phyloP scores from a whole-genome alignment of 2,113 vertebrate species.

The Oreochromis niloticus region DNA sequence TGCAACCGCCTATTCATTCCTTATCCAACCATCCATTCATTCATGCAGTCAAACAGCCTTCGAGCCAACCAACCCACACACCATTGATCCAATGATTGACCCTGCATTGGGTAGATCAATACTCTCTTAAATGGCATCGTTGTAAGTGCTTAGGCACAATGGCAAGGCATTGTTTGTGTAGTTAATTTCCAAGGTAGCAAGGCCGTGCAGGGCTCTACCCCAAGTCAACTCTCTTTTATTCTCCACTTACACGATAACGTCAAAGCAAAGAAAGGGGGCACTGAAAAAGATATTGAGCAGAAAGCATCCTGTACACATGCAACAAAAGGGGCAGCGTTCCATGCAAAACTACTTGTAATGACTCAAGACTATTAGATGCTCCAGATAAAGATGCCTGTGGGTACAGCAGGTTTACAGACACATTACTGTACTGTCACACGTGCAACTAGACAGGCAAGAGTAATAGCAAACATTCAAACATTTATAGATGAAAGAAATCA shows the following conservation, averaged over 20 bases:
- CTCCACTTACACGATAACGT: constrained; percentile 14
- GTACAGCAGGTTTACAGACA: not conserved
- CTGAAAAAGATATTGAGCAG: constrained; percentile 5
- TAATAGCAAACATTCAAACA: not conserved
- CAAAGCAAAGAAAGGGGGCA: not conserved
- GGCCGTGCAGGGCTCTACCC: constrained; percentile 17
- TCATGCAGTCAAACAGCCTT: constrained; percentile 44
- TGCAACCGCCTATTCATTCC: constrained; percentile 24
- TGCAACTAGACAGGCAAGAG: not conserved
- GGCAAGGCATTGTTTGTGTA: constrained; percentile 54
- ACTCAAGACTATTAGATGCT: not conserved
- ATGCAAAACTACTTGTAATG: constrained; percentile 6
- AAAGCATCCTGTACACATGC: not conserved
- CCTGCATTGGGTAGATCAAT: constrained; percentile 68
- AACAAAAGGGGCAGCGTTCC: constrained; percentile 8
- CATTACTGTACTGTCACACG: not conserved
- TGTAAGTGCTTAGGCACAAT: constrained; percentile 65
- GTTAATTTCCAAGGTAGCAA: constrained; percentile 64
- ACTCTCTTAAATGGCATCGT: constrained; percentile 70
- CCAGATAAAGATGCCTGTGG: not conserved
- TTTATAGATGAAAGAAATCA: not conserved
- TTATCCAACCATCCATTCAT: constrained; percentile 44
- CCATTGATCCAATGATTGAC: constrained; percentile 71
- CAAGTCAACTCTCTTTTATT: constrained; percentile 26
- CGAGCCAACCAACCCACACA: constrained; percentile 38